Evolutionary conservation across 2,113 vertebrate species (phyloP).

Genomic region (Litocranius walleri): DNA sequence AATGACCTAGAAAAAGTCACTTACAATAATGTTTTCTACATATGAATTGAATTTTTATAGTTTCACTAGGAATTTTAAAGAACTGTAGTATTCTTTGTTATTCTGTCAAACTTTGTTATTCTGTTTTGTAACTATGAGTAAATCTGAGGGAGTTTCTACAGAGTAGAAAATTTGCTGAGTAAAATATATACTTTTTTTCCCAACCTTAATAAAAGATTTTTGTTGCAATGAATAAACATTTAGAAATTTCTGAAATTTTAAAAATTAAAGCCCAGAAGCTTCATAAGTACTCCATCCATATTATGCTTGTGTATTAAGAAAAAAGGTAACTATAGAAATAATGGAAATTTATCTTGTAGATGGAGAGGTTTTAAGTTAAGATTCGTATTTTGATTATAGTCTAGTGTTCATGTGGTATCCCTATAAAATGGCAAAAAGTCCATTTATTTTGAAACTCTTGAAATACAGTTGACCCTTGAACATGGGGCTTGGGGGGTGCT

Average conservation of each 20-base stretch:
- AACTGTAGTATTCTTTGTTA: neutral
- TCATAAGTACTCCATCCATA: neutral
- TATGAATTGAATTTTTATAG: neutral
- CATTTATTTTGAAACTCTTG: neutral
- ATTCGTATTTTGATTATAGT: neutral
- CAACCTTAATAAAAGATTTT: neutral
- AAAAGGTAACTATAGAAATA: neutral
- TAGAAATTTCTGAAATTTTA: slow-evolving; percentile 8
- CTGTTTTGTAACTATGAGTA: neutral
- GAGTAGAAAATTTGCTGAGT: neutral
- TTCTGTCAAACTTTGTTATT: neutral
- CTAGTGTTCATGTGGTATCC: neutral
- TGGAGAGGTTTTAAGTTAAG: neutral
- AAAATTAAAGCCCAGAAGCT: neutral
- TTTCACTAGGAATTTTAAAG: slow-evolving; percentile 7
- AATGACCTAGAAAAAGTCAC: neutral
- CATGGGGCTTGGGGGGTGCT: neutral
- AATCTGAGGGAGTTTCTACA: neutral
- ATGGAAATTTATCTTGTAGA: neutral
- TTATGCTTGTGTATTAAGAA: neutral
- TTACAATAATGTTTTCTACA: neutral
- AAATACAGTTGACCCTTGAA: neutral
- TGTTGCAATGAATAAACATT: neutral
- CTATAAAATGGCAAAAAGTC: neutral
- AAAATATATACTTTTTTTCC: neutral